These are phyloP conservation scores for Agelaius tricolor DNA, from an alignment of 2,113 vertebrate species.

Conservation along the genomic window DNA sequence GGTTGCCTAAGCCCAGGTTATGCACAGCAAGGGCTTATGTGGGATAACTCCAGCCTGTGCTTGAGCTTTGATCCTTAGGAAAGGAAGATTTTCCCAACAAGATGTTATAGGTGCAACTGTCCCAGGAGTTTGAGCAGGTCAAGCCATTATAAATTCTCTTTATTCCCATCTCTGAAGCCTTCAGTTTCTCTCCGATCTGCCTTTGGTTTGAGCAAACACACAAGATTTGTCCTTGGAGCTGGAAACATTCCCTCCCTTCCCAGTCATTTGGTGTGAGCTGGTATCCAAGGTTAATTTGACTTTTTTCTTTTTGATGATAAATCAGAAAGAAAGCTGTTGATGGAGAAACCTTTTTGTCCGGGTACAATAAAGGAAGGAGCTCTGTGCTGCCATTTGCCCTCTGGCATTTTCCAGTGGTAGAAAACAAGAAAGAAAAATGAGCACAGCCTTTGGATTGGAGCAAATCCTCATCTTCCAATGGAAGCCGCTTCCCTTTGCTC, in stretches of 20 bases:
- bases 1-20: neutral
- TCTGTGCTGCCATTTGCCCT: neutral
- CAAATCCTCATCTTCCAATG: neutral
- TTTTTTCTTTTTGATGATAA: neutral
- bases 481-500: neutral
- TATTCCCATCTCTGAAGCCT: neutral
- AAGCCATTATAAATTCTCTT: neutral
- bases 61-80: neutral
- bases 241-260: neutral
- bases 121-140: neutral
- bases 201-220: neutral
- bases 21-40: neutral
- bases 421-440: neutral
- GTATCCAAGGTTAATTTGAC: neutral
- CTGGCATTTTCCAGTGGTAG: neutral
- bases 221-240: neutral
- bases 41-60: neutral
- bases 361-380: neutral
- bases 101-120: rapidly evolving
- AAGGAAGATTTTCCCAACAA: neutral
- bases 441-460: neutral
- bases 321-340: neutral
- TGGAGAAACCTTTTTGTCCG: neutral
- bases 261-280: neutral
- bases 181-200: neutral